phyloP scores from a whole-genome alignment of 2,888 invertebrate genomes.

The Tromatobia lineatoria region DNA sequence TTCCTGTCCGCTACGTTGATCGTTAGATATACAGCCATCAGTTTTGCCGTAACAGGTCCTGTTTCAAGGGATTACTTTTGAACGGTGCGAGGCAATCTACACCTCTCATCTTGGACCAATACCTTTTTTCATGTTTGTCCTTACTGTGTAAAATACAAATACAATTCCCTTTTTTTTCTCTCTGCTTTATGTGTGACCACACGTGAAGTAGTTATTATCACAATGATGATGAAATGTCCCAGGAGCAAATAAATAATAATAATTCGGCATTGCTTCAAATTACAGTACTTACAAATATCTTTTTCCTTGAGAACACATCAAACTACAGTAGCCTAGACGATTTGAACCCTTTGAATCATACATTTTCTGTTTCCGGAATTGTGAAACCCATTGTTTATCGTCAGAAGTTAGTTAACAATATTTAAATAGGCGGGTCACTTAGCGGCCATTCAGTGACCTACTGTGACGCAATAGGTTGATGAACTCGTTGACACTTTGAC shows the following conservation, averaged over 20 bases:
- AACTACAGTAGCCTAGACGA: conserved; percentile 76
- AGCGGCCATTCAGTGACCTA: no score
- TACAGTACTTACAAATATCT: neutral
- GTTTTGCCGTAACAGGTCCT: conserved; percentile 82
- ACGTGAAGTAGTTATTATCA: neutral
- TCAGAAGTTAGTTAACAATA: no score
- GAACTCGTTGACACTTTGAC: conserved; percentile 82
- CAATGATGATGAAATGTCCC: no score
- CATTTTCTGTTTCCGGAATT: no score
- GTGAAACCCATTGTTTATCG: no score
- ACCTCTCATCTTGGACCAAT: conserved; percentile 52
- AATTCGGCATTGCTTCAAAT: no score
- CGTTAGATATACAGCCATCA: conserved; percentile 69
- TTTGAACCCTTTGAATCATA: conserved; percentile 80
- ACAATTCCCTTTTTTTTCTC: neutral
- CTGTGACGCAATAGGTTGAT: no score
- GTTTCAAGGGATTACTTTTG: conserved; percentile 83
- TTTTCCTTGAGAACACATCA: neutral
- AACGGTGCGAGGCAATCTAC: conserved; percentile 42
- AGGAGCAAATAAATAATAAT: neutral
- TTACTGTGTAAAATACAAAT: conserved; percentile 49
- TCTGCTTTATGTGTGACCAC: neutral
- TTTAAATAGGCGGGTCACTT: no score
- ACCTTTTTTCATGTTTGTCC: conserved; percentile 25
- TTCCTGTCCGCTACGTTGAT: conserved; percentile 57